These are phyloP conservation scores for Tichodroma muraria DNA, from an alignment of 2,113 vertebrate species.

Conservation along the genomic window DNA sequence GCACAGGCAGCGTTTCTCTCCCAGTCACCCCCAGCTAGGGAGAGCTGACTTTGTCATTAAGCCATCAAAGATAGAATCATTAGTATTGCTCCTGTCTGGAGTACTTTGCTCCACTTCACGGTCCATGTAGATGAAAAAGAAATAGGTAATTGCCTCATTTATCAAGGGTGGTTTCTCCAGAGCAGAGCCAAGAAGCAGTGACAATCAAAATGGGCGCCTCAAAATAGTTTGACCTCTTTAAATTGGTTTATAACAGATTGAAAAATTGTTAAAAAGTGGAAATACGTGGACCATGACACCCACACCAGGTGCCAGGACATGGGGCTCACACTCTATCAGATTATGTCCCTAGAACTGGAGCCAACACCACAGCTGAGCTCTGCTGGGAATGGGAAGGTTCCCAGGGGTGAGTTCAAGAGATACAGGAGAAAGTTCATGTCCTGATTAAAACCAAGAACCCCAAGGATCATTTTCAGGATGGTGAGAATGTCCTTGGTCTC, in stretches of 20 bases:
- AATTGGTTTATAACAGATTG: neutral
- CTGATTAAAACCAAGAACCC: neutral
- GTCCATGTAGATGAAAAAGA: neutral
- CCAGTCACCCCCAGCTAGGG: neutral
- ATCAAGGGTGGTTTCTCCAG: neutral
- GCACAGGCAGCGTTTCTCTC: neutral
- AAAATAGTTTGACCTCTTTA: neutral
- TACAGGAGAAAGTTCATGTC: neutral
- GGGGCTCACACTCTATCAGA: neutral
- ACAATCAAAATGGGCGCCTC: neutral
- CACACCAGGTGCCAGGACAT: neutral
- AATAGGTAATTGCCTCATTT: neutral
- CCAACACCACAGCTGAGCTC: neutral
- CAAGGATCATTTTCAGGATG: neutral
- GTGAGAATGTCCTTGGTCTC: neutral
- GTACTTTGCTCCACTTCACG: neutral
- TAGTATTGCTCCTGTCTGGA: neutral
- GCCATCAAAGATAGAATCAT: neutral
- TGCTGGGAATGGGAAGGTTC: neutral
- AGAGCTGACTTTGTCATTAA: neutral
- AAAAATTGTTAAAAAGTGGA: neutral
- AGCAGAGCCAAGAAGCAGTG: neutral
- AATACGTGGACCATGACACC: neutral
- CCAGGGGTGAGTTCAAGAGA: neutral
- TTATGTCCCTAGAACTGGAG: neutral